Base-by-base conservation (phyloP, 2,113 vertebrate genomes). In the Myotis brandtii region DNA sequence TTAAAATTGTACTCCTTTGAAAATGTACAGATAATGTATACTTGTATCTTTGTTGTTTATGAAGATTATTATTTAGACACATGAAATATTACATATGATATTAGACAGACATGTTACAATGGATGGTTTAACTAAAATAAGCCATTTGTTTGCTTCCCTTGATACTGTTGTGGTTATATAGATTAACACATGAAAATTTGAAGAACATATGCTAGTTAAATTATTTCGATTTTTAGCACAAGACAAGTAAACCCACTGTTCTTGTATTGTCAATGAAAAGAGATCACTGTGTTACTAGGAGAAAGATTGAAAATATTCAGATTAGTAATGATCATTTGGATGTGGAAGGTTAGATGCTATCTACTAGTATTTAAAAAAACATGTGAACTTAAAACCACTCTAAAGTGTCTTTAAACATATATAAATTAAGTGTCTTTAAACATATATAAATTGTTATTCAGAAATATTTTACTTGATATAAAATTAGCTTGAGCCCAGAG, bases 61-160 rank as follows among this genome's bases (percentile, higher is more conserved):
- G 69, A 81, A 89, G 4, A 40, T 93, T 64, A 75, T 82, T 25
- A 93, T 83, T 85, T 46, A 91, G 59, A 64, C 77, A 43, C 4
- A 30, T 50, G 2, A 59, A 18, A 37, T 82, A 70, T 59, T 59
- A 46, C 11, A 37, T 0, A 4, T 27, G 40, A 59, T 25, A 1
- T 72, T 92, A 46, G 70, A 52, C 77, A 86, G 12, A 88, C 10
- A 18, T 87, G 13, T 2, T 46, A 91, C 27, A 95, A 77, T 76
- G 30, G 12, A 75, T 79, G 4, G 27, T 48, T 96, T 93, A 93
- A 43, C 17, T 82, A 73, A 87, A 73, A 52, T 27, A 86, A 92
- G 62, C 16, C 93, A 16, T 97, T 95, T 86, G 32, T 89, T 97
- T 92, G 21, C 80, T n/a, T 34, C 5, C 82, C 50, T 97, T 95